These are phyloP conservation scores for Porites divaricata DNA, from an alignment of 92 coral and sea anemone genomes.

Conservation along the genomic window DNA sequence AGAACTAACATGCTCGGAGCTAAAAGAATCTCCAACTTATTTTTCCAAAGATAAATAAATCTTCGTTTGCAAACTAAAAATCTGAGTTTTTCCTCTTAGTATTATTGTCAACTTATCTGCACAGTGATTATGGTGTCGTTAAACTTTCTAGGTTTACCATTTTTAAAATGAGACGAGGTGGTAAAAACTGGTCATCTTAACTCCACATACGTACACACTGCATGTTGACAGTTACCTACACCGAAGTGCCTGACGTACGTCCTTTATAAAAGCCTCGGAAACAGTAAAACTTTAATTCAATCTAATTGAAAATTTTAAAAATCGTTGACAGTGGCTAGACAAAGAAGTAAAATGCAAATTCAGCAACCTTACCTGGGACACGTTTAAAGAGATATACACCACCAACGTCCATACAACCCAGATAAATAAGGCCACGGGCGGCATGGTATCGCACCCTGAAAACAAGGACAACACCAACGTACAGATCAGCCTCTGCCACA, in stretches of 20 bases:
- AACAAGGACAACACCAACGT: neutral
- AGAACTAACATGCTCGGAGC: neutral
- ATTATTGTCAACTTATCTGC: neutral
- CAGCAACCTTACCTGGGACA: constrained; percentile 38
- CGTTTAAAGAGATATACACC: constrained; percentile 86
- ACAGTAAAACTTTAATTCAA: neutral
- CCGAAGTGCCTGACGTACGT: too few species aligned
- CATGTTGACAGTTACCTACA: too few species aligned
- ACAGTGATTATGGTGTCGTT: neutral
- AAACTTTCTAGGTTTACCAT: too few species aligned
- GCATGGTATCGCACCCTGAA: constrained; percentile 93
- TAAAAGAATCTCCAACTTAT: neutral
- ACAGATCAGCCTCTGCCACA: neutral
- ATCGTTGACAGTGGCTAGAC: neutral
- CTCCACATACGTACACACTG: too few species aligned
- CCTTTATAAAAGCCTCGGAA: too few species aligned
- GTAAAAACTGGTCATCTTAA: too few species aligned
- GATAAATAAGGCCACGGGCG: constrained; percentile 85
- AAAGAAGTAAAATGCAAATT: neutral
- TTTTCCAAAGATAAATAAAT: neutral
- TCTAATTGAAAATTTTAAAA: neutral
- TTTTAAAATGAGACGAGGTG: too few species aligned
- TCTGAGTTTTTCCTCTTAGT: too few species aligned
- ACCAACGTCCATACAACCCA: constrained; percentile 76
- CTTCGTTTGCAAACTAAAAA: neutral